Evolutionary conservation across 2,797 vertebrate species (phyloP).

Genomic region (Amblyraja radiata): DNA sequence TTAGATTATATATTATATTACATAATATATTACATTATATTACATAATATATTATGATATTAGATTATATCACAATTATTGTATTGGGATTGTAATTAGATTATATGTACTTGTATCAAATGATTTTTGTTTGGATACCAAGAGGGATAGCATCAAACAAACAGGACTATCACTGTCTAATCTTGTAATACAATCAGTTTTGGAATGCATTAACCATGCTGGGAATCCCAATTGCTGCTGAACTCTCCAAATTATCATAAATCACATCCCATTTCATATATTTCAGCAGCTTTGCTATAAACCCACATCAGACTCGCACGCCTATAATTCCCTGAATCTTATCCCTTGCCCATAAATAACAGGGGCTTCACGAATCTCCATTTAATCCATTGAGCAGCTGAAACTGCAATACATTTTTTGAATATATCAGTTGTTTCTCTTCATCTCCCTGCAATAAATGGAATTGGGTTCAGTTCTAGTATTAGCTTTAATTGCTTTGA

Average conservation of each 20-base stretch:
- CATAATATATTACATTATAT: too few species aligned
- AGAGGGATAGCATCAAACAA: not conserved
- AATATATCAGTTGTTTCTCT: not conserved
- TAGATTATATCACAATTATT: too few species aligned
- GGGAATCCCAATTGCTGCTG: not conserved
- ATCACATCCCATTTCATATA: not conserved
- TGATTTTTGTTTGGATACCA: not conserved
- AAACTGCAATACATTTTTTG: not conserved
- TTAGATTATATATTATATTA: too few species aligned
- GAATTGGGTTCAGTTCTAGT: not conserved
- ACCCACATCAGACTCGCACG: not conserved
- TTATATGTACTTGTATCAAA: not conserved
- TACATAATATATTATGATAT: too few species aligned
- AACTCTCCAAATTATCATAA: not conserved
- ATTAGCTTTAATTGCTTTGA: constrained; percentile 10
- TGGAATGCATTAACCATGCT: not conserved
- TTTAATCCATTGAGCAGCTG: not conserved
- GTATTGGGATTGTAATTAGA: too few species aligned
- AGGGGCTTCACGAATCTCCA: not conserved
- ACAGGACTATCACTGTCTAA: not conserved
- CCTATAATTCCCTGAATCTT: not conserved
- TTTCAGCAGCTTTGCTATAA: not conserved
- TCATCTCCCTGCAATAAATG: not conserved
- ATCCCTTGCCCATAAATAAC: not conserved
- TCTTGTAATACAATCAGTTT: not conserved